phyloP scores from a whole-genome alignment of 2,797 vertebrate species.

The Aotus griseimembra region DNA sequence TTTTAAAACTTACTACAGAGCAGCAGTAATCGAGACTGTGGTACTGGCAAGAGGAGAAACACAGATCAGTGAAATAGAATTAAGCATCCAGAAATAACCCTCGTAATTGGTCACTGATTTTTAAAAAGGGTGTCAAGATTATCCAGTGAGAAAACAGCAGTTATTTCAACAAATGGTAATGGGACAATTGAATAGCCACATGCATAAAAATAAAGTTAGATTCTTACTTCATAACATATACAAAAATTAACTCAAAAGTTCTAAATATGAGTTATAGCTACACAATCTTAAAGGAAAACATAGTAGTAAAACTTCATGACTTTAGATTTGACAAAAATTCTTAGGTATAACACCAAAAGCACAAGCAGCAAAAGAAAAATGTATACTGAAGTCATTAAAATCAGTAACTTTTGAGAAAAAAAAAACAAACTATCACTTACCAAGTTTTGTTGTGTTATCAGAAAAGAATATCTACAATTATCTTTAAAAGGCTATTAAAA shows the following conservation, averaged over 20 bases:
- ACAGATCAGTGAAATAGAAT: background rate
- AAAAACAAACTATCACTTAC: background rate
- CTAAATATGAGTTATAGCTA: background rate
- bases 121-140: background rate
- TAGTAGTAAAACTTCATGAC: background rate
- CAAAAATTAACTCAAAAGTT: background rate
- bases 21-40: background rate
- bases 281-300: background rate
- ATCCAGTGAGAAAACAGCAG: background rate
- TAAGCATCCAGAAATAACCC: background rate
- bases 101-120: background rate
- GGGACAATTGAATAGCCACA: background rate
- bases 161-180: background rate
- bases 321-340: background rate
- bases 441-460: background rate
- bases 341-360: background rate
- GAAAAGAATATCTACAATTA: background rate
- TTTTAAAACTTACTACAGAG: background rate
- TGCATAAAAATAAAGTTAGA: background rate
- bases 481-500: background rate
- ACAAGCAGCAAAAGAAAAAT: background rate
- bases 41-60: background rate
- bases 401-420: background rate
- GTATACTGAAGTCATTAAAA: background rate
- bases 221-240: background rate